phyloP scores from a whole-genome alignment of 2,888 invertebrate species.

The Trissolcus brochymenae region DNA sequence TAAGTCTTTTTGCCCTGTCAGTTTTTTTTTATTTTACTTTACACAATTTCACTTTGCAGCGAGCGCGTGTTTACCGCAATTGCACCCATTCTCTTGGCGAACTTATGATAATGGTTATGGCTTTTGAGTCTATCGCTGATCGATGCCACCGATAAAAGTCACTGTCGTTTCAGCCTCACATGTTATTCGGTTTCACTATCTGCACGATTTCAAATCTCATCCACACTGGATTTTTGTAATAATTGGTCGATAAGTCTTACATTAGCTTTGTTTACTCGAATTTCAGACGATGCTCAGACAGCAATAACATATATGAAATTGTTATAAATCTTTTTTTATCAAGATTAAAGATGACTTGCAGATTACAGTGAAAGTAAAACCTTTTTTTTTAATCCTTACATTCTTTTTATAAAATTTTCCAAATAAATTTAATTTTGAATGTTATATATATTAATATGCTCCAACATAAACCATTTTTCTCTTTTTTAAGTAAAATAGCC shows the following conservation, averaged over 20 bases:
- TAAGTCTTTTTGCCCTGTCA: constrained; percentile 32
- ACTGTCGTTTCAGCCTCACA: constrained; percentile 2
- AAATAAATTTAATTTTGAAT: too few relatives aligned
- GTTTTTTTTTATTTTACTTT: constrained; percentile 31
- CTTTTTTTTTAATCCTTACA: too few relatives aligned
- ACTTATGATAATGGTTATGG: constrained; percentile 36
- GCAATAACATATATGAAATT: too few relatives aligned
- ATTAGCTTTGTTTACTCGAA: constrained; percentile 20
- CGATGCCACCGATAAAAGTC: constrained; percentile 27
- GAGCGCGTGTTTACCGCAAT: constrained; percentile 27
- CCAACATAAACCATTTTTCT: too few relatives aligned
- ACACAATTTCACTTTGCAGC: constrained; percentile 37
- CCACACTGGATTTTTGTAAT: constrained; percentile 9
- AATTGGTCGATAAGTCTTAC: constrained; percentile 7
- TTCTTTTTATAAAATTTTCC: too few relatives aligned
- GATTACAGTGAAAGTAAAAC: too few relatives aligned
- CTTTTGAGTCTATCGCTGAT: constrained; percentile 29
- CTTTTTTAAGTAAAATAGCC: too few relatives aligned
- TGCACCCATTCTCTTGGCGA: constrained; percentile 27
- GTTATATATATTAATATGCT: too few relatives aligned
- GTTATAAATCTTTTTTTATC: too few relatives aligned
- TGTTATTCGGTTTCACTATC: constrained; percentile 22
- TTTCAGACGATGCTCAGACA: constrained; percentile 3
- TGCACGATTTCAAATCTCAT: constrained; percentile 12
- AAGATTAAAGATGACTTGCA: too few relatives aligned